Percentiles rank a stretch among this genome's conserved stretches.
Conservation (phyloP, 2,797 vertebrate genomes). For the Ceyx erithaca region DNA sequence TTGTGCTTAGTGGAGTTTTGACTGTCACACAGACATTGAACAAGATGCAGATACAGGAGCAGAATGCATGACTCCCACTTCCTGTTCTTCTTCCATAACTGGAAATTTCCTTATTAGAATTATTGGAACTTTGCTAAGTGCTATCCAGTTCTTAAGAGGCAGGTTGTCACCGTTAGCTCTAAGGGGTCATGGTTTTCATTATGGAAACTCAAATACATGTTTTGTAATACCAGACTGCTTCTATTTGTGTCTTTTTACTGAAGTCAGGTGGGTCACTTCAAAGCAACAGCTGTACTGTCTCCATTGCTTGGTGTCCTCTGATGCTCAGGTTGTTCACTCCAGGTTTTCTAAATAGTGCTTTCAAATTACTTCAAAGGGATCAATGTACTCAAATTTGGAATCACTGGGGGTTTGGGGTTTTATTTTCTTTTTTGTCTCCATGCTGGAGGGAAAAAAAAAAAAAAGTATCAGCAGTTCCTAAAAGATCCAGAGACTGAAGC, state of each 20-base stretch:
- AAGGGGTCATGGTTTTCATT: conserved; percentile 61
- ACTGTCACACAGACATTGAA: not conserved
- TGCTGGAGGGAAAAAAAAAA: not conserved
- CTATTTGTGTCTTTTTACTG: not conserved
- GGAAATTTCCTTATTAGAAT: not conserved
- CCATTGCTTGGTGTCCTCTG: not conserved
- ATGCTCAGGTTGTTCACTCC: not conserved
- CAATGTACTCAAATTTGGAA: conserved; percentile 4
- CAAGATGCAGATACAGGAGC: not conserved
- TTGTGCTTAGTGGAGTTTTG: not conserved
- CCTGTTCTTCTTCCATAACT: not conserved
- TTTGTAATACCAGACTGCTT: not conserved
- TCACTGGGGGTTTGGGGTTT: not conserved
- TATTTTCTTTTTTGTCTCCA: too few relatives aligned
- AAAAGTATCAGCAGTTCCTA: not conserved
- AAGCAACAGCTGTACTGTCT: not conserved
- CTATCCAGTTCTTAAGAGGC: not conserved
- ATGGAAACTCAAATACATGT: not conserved
- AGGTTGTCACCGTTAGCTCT: not conserved
- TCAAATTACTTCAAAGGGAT: not conserved
- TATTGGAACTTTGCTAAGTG: not conserved
- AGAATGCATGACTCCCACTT: not conserved
- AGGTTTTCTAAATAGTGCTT: conserved; percentile 33
- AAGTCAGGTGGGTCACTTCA: conserved; percentile 26
- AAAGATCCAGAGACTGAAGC: not conserved